These are phyloP conservation scores for Catostylus mosaicus DNA, from an alignment of 30 jellyfish, hydroid and myxozoan genomes.

Conservation along the genomic window DNA sequence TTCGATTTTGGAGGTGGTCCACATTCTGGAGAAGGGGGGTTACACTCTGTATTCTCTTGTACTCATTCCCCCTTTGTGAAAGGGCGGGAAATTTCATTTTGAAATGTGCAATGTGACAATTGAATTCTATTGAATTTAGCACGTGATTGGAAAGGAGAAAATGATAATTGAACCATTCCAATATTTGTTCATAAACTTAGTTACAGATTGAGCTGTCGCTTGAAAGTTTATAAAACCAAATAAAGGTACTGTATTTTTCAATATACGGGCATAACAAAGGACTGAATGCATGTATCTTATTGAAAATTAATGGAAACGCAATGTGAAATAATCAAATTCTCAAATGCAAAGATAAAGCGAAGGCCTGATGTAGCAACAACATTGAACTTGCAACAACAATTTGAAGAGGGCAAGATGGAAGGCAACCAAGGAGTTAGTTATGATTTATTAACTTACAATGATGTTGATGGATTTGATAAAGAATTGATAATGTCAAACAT, in stretches of 20 bases:
- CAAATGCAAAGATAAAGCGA: neutral
- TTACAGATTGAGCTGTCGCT: too few species aligned
- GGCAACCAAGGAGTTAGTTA: neutral
- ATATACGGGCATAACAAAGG: too few species aligned
- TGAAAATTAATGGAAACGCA: neutral
- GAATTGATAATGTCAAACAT: too few species aligned
- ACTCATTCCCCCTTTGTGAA: neutral
- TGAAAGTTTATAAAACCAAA: too few species aligned
- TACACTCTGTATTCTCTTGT: neutral
- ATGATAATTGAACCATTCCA: conserved; percentile 18
- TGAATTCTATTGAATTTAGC: neutral
- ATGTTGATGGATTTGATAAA: too few species aligned
- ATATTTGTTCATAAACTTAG: too few species aligned
- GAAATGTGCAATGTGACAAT: conserved; percentile 12
- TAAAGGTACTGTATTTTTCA: too few species aligned
- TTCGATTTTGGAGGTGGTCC: too few species aligned
- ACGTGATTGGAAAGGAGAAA: conserved; percentile 16
- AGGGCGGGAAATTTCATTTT: conserved; percentile 53
- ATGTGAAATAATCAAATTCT: neutral
- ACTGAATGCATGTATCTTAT: too few species aligned
- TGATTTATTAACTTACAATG: too few species aligned
- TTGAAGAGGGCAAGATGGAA: conserved; percentile 50
- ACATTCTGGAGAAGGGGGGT: too few species aligned
- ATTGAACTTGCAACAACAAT: neutral
- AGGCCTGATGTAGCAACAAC: conserved; percentile 43